Conservation (phyloP, 2,113 vertebrate species). For the Recurvirostra avosetta region DNA sequence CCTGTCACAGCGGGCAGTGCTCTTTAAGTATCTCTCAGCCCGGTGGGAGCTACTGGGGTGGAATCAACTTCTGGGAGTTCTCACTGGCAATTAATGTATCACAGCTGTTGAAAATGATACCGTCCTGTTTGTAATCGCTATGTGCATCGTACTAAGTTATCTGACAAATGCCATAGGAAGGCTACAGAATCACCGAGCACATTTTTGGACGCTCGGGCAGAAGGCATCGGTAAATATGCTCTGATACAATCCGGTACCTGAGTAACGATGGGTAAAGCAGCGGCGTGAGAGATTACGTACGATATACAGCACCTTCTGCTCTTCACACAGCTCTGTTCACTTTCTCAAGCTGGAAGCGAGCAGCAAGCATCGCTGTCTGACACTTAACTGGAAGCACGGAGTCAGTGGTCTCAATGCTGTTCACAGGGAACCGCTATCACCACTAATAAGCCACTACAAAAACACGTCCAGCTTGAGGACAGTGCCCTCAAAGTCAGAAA, state of each 20-base stretch:
- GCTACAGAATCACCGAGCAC: neutral
- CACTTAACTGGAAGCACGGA: neutral
- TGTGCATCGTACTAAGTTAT: neutral
- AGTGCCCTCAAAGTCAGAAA: neutral
- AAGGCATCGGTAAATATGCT: neutral
- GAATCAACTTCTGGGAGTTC: neutral
- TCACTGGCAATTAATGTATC: neutral
- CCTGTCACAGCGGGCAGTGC: neutral
- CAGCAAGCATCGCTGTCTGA: neutral
- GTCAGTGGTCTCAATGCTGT: neutral
- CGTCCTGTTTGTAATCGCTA: neutral
- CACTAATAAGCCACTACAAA: neutral
- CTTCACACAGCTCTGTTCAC: neutral
- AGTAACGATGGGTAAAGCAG: neutral
- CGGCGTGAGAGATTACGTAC: neutral
- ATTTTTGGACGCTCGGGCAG: neutral
- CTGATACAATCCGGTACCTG: neutral
- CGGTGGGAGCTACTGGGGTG: fast-evolving
- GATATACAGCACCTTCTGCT: neutral
- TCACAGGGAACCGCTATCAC: neutral
- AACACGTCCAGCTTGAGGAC: neutral
- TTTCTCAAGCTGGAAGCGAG: neutral
- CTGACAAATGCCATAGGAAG: neutral
- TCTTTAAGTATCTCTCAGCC: neutral
- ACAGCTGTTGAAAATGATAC: neutral